These are phyloP conservation scores for Odontocerum albicorne DNA, from an alignment of 2,888 invertebrate genomes.

Conservation along the genomic window DNA sequence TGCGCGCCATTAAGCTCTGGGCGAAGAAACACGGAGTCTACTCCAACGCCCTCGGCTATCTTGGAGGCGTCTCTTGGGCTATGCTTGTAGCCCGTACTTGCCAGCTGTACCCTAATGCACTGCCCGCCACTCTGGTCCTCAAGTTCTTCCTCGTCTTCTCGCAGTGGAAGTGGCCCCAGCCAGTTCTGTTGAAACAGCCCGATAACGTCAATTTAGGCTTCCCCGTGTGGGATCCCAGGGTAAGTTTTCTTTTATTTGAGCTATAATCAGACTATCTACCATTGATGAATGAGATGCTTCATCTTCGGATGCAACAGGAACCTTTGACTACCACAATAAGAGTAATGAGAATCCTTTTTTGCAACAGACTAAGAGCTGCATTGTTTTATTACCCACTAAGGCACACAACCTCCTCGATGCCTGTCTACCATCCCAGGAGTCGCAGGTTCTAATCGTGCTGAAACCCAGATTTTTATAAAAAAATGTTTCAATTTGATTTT, in stretches of 20 bases:
- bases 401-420: too few relatives aligned
- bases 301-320: too few relatives aligned
- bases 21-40: conserved; percentile 98
- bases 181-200: conserved; percentile 92
- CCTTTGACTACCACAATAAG: too few relatives aligned
- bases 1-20: conserved; percentile 96
- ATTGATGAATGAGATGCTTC: too few relatives aligned
- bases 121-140: conserved; percentile 91
- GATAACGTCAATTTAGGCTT: conserved; percentile 86
- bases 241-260: conserved; percentile 49
- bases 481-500: too few relatives aligned
- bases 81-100: conserved; percentile 98
- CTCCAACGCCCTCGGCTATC: conserved; percentile 96
- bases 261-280: too few relatives aligned
- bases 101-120: conserved; percentile 97
- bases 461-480: too few relatives aligned
- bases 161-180: conserved; percentile 99
- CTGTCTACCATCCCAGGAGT: too few relatives aligned
- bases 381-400: too few relatives aligned
- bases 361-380: too few relatives aligned
- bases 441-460: too few relatives aligned
- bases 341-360: too few relatives aligned
- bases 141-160: conserved; percentile 99
- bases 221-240: conserved; percentile 97
- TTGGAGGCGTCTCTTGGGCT: conserved; percentile 99